phyloP scores from a whole-genome alignment of 2,113 vertebrate genomes.

The Hyla sarda region DNA sequence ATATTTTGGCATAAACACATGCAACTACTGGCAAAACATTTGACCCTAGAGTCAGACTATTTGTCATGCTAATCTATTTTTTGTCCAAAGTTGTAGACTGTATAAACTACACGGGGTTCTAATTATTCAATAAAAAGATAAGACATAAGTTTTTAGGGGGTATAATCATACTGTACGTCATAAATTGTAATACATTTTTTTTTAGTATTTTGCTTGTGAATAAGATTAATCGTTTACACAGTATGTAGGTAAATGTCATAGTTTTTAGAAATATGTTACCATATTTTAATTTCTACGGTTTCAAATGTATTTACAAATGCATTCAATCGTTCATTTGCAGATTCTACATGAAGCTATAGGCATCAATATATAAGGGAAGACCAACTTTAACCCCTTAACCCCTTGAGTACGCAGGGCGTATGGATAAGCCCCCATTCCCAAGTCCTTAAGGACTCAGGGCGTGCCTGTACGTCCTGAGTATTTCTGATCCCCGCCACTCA shows the following conservation, averaged over 20 bases:
- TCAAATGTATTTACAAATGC: not conserved
- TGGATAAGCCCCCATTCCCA: no score
- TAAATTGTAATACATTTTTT: no score
- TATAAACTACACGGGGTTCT: conserved; percentile 67
- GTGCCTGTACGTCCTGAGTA: no score
- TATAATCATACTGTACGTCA: not conserved
- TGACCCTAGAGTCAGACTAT: conserved; percentile 84
- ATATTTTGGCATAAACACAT: conserved; percentile 88
- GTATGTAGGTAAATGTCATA: not conserved
- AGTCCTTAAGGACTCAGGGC: no score
- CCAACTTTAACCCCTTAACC: no score
- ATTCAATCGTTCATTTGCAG: not conserved
- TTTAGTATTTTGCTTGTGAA: not conserved
- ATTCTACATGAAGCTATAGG: not conserved
- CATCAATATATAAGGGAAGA: no score
- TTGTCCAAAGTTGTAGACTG: conserved; percentile 74
- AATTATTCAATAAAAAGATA: conserved; percentile 71
- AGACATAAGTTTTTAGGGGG: not conserved
- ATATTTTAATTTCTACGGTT: not conserved
- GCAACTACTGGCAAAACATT: conserved; percentile 85
- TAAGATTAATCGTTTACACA: not conserved
- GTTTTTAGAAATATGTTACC: not conserved
- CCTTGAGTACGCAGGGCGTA: no score
- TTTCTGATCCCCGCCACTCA: no score
- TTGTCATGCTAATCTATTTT: conserved; percentile 79